Conservation (phyloP, 2,113 vertebrate genomes). For the Psilopogon haemacephalus region DNA sequence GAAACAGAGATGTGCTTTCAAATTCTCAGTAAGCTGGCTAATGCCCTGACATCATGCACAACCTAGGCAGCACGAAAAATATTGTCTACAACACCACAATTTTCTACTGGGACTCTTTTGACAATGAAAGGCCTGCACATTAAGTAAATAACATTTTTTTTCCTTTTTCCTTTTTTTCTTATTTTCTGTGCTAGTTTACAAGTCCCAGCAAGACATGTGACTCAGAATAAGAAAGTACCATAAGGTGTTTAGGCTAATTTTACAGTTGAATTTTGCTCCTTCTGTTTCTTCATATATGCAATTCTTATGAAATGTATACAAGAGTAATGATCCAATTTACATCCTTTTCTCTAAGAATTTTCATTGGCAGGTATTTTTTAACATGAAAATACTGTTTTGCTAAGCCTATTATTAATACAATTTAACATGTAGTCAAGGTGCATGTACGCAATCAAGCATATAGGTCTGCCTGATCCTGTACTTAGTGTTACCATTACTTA, state of each 20-base stretch:
- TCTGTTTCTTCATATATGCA: background rate
- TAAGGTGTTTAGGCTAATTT: background rate
- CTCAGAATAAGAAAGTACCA: background rate
- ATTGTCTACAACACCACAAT: background rate
- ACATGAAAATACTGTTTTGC: background rate
- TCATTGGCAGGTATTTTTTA: background rate
- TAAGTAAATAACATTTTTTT: background rate
- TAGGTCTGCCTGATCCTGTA: background rate
- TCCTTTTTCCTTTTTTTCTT: background rate
- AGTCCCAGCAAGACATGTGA: background rate
- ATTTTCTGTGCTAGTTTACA: background rate
- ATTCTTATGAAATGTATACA: background rate
- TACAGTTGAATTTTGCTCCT: background rate
- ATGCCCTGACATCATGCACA: background rate
- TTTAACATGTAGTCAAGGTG: background rate
- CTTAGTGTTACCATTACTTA: background rate
- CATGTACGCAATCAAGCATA: background rate
- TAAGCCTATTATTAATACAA: background rate
- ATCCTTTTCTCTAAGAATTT: background rate
- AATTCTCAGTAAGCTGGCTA: background rate
- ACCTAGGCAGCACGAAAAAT: background rate
- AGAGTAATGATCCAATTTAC: background rate
- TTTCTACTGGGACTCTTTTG: background rate
- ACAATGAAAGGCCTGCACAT: background rate
- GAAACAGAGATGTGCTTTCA: background rate